Evolutionary conservation across 92 coral and sea anemone genomes (phyloP).

Genomic region (Diadumene lineata): DNA sequence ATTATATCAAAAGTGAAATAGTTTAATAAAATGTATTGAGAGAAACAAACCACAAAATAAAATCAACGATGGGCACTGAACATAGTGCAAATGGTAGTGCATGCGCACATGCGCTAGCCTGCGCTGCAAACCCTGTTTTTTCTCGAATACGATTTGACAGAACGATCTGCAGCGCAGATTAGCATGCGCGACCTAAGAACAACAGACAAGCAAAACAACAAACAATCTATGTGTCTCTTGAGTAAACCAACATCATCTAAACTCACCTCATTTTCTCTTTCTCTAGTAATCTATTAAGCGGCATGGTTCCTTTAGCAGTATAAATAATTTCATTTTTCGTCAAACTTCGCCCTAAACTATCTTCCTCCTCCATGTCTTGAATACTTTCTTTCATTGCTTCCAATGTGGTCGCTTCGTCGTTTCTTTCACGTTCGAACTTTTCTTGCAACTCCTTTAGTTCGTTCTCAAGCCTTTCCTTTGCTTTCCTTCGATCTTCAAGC

Average conservation of each 20-base stretch:
- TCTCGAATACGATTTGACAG: too few relatives aligned
- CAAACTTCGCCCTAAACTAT: constrained; percentile 76
- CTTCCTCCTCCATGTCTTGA: constrained; percentile 85
- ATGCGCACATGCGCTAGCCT: too few relatives aligned
- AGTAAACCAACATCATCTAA: not conserved
- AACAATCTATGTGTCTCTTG: too few relatives aligned
- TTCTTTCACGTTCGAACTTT: constrained; percentile 72
- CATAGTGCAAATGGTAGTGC: too few relatives aligned
- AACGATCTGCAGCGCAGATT: too few relatives aligned
- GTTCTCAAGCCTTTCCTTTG: constrained; percentile 76
- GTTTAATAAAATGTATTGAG: too few relatives aligned
- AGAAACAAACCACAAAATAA: too few relatives aligned
- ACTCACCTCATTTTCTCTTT: constrained; percentile 70
- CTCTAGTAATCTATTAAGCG: constrained; percentile 54
- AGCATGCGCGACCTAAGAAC: too few relatives aligned
- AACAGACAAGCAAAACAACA: too few relatives aligned
- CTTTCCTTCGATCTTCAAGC: constrained; percentile 73
- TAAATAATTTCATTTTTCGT: constrained; percentile 62
- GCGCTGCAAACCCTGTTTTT: too few relatives aligned
- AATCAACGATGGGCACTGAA: too few relatives aligned
- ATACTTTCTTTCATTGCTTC: constrained; percentile 85
- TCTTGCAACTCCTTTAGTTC: constrained; percentile 80
- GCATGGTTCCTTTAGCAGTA: constrained; percentile 22
- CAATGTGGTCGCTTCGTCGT: constrained; percentile 66
- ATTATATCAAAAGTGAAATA: too few relatives aligned